Evolutionary conservation across 2,888 invertebrate genomes (phyloP), one percentile per base, ranked within the genome.

Genomic region (Platypus cylindrus): DNA sequence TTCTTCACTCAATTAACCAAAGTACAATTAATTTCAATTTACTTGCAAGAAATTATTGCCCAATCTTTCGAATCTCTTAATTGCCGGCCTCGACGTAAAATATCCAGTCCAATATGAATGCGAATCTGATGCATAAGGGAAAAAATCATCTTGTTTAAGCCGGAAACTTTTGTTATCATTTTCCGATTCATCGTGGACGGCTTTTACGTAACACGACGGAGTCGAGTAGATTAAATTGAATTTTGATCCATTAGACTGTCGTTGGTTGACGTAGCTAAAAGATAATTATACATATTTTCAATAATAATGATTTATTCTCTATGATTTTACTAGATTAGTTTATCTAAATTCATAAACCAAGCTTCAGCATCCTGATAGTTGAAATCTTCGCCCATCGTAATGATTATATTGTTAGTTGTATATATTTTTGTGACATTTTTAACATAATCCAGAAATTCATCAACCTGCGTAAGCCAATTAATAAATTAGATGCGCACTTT

Each of bases 321-420:
- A 20, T 7, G 9, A 20, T 20, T 46, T 44, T 73, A 84, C 76
- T 73, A 67, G 47, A 94, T 90, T 9, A 95, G 65, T 54, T 81
- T 86, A 56, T 94, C 93, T 62, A 94, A 63, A 59, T 91, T 91
- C 45, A 68, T 73, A 63, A 72, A 94, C 79, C 86, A 87, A 63
- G 73, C 69, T 13, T 65, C 63, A 0, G 81, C 79, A 41, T 73
- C 69, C 58, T 83, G 80, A 56, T 85, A 93, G 49, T 82, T 75
- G 57, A 94, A 94, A 62, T 94, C 93, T 47, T 84, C 81, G 0
- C 93, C 93, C 90, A 91, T 91, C 0, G 91, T 84, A 32, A 91
- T 65, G 46, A 90, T 69, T n/a, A 90, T 65, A 55, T 91, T 80
- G 43, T 76, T 74, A 0, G 83, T 78, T 38, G 53, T 52, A 56